phyloP scores from a whole-genome alignment of 2,888 invertebrate species.

The Dryadula phaetusa region DNA sequence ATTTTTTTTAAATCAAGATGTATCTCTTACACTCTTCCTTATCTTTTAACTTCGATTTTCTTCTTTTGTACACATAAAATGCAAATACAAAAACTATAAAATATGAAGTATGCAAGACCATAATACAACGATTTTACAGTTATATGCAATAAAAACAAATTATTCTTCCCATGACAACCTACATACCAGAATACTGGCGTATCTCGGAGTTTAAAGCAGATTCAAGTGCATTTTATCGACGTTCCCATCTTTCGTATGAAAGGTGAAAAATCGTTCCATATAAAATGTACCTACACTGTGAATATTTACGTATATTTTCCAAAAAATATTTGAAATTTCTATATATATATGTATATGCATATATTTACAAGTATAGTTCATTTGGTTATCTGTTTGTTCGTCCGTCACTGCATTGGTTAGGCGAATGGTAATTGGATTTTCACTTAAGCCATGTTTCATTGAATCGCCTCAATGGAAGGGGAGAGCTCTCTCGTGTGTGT shows the following conservation, averaged over 20 bases:
- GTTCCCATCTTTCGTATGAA: slow-evolving; percentile 15
- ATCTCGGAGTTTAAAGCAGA: slow-evolving; percentile 21
- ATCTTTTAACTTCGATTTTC: too few relatives aligned
- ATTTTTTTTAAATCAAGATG: too few relatives aligned
- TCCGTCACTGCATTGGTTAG: slow-evolving; percentile 25
- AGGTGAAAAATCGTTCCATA: slow-evolving; percentile 21
- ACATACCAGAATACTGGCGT: slow-evolving; percentile 7
- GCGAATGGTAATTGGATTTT: slow-evolving; percentile 27
- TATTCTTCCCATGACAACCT: slow-evolving; percentile 15
- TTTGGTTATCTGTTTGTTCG: slow-evolving; percentile 20
- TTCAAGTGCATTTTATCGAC: slow-evolving; percentile 25
- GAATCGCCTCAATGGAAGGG: slow-evolving; percentile 20
- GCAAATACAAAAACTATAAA: background rate
- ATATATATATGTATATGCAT: background rate
- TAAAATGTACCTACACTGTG: slow-evolving; percentile 1
- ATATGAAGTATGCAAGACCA: too few relatives aligned
- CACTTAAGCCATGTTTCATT: slow-evolving; percentile 29
- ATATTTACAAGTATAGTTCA: slow-evolving; percentile 3
- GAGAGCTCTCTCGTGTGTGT: slow-evolving; percentile 7
- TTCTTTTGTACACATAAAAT: background rate
- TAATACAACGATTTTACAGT: background rate
- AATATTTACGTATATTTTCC: background rate
- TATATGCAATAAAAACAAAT: slow-evolving; percentile 1
- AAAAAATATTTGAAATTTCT: background rate
- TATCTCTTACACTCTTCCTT: too few relatives aligned